Base-by-base conservation (phyloP, 2,888 invertebrate species). In the Coelopa pilipes region DNA sequence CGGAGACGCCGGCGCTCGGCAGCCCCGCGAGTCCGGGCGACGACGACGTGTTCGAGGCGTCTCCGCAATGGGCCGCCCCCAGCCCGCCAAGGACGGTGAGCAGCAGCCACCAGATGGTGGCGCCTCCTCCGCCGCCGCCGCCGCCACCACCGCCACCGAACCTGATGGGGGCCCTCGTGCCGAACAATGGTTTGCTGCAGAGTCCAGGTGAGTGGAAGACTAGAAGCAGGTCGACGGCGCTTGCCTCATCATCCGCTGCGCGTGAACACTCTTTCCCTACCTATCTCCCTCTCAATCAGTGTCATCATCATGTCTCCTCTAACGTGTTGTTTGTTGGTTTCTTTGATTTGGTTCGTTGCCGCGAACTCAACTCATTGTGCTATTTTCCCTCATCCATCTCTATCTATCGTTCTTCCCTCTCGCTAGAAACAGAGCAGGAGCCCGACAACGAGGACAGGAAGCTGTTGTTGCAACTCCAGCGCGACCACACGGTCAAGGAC, bases 401-500 rank as follows among this genome's bases (percentile, higher is more conserved):
- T 34, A 2, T 34, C 34, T 34, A 2, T 34, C 34, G 34, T 34
- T n/a, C 34, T 34, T 34, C 34, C 34, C 19, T 17, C 15, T 57
- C 21, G 17, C 45, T 34, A 19, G 45, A 11, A 2, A 1, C 76
- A 87, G 92, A 93, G 82, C 87, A 88, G 75, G 89, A 90, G 72
- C 87, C 89, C 76, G 89, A 90, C 73, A 89, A 90, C 80, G 91
- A 92, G 81, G 89, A 90, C 76, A 91, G 87, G 81, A 90, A 90
- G 81, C 89, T 93, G 81, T 89, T 92, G 75, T 88, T 93, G 75
- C 90, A 94, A 79, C 86, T 94, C 70, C 94, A 93, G 83, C 90
- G 94, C 78, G 95, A 96, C 87, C 94, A 93, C 82, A 95, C 95
- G 67, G 96, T 96, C 67, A 95, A 95, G 88, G 96, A 96, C 88